Conservation (phyloP, 2,797 vertebrate species). For the Thalassophryne amazonica region DNA sequence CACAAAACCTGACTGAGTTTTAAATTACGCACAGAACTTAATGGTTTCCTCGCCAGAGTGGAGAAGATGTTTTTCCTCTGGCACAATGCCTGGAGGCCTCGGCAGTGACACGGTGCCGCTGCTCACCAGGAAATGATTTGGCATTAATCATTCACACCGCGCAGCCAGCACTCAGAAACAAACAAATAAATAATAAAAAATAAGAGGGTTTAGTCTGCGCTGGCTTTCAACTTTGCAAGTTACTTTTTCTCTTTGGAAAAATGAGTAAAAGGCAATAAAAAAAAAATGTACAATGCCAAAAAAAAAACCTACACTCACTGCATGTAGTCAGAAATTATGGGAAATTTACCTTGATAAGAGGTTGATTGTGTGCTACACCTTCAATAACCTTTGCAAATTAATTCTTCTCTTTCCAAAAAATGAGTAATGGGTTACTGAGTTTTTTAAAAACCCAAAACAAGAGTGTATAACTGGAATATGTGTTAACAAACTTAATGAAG, state of each 20-base stretch:
- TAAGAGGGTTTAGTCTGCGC: not conserved
- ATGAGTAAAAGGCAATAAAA: not conserved
- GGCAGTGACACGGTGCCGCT: slow-evolving; percentile 3
- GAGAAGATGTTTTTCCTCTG: slow-evolving; percentile 6
- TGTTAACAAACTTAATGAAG: too few relatives aligned
- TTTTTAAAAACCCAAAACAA: too few relatives aligned
- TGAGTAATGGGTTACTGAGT: too few relatives aligned
- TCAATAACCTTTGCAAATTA: too few relatives aligned
- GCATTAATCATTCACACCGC: slow-evolving; percentile 9
- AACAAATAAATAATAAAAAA: too few relatives aligned
- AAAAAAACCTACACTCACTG: not conserved
- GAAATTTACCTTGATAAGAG: too few relatives aligned
- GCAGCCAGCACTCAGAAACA: too few relatives aligned
- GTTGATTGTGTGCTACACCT: too few relatives aligned
- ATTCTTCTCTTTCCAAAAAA: too few relatives aligned
- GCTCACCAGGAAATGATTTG: slow-evolving; percentile 4
- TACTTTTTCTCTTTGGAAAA: not conserved
- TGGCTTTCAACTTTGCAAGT: not conserved
- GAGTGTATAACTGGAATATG: too few relatives aligned
- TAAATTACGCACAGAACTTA: slow-evolving; percentile 4
- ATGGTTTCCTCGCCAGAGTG: slow-evolving; percentile 4
- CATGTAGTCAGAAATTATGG: not conserved
- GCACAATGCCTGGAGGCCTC: slow-evolving; percentile 16
- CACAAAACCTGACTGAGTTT: too few relatives aligned
- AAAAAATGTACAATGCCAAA: not conserved